Evolutionary conservation across 2,888 invertebrate genomes (phyloP), one percentile per base, ranked within the genome.

Genomic region (Rhyacophila evoluta): DNA sequence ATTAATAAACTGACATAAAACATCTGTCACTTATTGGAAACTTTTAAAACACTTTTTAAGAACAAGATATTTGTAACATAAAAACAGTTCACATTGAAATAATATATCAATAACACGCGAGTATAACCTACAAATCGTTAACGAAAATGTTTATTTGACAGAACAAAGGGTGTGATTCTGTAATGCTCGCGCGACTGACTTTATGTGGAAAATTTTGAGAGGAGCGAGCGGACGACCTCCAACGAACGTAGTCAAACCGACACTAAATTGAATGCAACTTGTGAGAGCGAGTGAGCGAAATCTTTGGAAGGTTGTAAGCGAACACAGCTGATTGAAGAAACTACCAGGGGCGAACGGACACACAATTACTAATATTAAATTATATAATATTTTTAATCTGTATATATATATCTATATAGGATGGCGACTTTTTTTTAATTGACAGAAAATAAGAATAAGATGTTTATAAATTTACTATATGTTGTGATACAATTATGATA

Each of bases 241-340:
- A 19, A 29, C 27, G 19, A 36, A 69, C 37, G 55, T 70, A 41
- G 68, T 68, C 76, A 37, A 38, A 41, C 76, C 73, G 37, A 12
- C 38, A 79, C 79, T 77, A 15, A 69, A 29, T 69, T 69, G 69
- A 28, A 55, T 55, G 55, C 55, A 55, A 55, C 55, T 55, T 55
- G 55, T 19, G 68, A 75, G 75, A 72, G 72, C 75, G 75, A 70
- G 75, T 28, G 78, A 75, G 72, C 36, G 19, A 79, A 78, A 75
- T 72, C 75, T 75, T 75, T 41, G 75, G 69, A 69, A 75, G 74
- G 55, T 72, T 72, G 55, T 33, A 28, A 41, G 27, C 71, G 71
- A 71, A 78, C 78, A 29, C 79, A 79, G 79, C 79, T 79, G 79
- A 79, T 75, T 68, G 73, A 75, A 72, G 75, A 67, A 72, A 19